A percentile compares a stretch with the other conserved stretches of the same genome.
These are phyloP conservation scores for Rhyzopertha dominica DNA, from an alignment of 1,140 invertebrate genomes.

Conservation along the genomic window DNA sequence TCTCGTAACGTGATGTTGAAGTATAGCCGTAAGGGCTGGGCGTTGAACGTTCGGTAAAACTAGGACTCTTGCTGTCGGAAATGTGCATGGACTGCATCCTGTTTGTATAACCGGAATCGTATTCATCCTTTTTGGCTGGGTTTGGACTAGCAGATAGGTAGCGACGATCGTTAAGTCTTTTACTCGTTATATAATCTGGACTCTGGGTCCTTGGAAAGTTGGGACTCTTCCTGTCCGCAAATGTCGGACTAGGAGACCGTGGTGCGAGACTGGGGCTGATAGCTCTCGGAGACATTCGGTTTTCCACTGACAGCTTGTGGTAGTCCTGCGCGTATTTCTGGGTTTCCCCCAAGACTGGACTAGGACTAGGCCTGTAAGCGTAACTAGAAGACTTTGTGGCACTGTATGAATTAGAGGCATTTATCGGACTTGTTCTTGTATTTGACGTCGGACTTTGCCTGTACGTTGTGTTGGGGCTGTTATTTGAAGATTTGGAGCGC, in stretches of 20 bases:
- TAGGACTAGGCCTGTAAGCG: conserved; percentile 34
- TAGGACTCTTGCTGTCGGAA: conserved; percentile 31
- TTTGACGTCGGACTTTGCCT: conserved; percentile 45
- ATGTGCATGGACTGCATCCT: conserved; percentile 37
- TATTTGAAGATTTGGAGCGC: conserved; percentile 40
- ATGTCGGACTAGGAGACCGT: conserved; percentile 23
- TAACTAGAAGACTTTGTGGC: conserved; percentile 30
- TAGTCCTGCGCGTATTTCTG: conserved; percentile 37
- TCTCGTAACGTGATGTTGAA: conserved; percentile 23
- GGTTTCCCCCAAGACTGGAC: conserved; percentile 32
- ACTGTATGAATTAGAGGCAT: conserved; percentile 13
- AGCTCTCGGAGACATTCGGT: conserved; percentile 42
- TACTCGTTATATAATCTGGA: conserved; percentile 36
- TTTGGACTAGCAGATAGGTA: conserved; percentile 34
- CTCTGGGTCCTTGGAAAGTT: conserved; percentile 27
- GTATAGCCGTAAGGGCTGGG: conserved; percentile 27
- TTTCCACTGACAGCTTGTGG: conserved; percentile 37
- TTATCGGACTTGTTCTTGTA: conserved; percentile 25
- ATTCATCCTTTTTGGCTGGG: conserved; percentile 32
- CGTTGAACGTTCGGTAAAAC: conserved; percentile 29
- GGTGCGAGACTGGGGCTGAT: conserved; percentile 33
- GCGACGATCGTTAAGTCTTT: conserved; percentile 34
- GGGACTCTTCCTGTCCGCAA: conserved; percentile 27
- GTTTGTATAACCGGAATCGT: conserved; percentile 29
- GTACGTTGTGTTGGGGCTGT: conserved; percentile 33